These are phyloP conservation scores for Galagoides demidoff DNA, from an alignment of 2,797 vertebrate species.

Conservation along the genomic window DNA sequence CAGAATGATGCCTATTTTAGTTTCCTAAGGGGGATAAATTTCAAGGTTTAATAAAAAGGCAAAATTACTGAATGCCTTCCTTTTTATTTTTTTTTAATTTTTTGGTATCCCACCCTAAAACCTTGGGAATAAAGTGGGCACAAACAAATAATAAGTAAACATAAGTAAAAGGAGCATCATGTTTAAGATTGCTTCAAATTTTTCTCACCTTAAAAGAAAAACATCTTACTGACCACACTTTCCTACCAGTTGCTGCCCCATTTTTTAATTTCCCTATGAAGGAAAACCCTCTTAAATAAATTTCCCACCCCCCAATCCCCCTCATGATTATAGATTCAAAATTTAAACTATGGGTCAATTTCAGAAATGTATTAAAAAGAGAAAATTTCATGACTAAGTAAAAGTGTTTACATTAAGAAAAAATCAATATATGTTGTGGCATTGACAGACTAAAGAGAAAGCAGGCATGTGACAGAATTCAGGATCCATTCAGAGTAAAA, in stretches of 20 bases:
- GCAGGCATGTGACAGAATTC: background rate
- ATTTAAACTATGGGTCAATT: background rate
- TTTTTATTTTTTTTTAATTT: background rate
- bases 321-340: background rate
- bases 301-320: background rate
- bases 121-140: background rate
- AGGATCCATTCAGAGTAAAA: background rate
- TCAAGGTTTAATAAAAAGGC: background rate
- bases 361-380: background rate
- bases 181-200: background rate
- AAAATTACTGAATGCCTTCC: background rate
- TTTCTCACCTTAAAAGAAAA: background rate
- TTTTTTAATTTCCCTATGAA: background rate
- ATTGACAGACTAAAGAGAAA: background rate
- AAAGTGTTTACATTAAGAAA: background rate
- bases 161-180: background rate
- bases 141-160: background rate
- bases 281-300: background rate
- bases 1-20: background rate
- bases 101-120: background rate
- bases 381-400: background rate
- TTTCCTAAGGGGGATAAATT: background rate
- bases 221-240: background rate
- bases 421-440: background rate
- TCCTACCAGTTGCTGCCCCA: background rate